Base-by-base conservation (phyloP, 2,888 invertebrate species). In the Hofmannophila pseudospretella region DNA sequence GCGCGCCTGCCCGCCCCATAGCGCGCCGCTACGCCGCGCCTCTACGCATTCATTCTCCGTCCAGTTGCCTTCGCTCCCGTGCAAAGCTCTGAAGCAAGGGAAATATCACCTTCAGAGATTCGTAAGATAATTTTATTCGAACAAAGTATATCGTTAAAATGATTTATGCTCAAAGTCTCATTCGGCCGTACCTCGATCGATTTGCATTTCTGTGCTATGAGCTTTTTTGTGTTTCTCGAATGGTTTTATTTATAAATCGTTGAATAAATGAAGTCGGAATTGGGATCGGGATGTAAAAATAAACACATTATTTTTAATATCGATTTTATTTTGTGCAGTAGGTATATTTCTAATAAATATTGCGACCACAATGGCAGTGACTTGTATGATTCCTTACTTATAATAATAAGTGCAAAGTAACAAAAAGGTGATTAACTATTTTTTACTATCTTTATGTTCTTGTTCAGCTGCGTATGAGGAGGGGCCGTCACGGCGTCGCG, bases 1-100 rank as follows among this genome's bases (percentile, higher is more conserved):
- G 52, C 91, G 89, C 36, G 89, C 89, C 67, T 92, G 92, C 42
- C 88, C 87, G 56, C 88, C 80, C 71, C 90, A 89, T 55, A 92
- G 73, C 40, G 89, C 76, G 36, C 89, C 89, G 19, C 67, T 62
- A 32, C 79, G 84, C 20, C 88, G 79, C 22, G 81, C 79, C 42
- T 71, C 75, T 42, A 54, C 48, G 47, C 86, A 85, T 10, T 84
- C 84, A 37, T 47, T 62, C 58, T 82, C 86, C 25, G 82, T 84
- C 86, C 86, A 86, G 61, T 86, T 86, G 47, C 85, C 85, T 45
- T 74, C 72, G 49, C 67, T 80, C 54, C 74, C 77, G 65, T 84
- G 74, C 47, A 84, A 59, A 9, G 84, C 74, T 55, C 82, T 84
- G 65, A 4, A 23, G n/a, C 5, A 37, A 33, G 14, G 10, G 26